phyloP scores from a whole-genome alignment of 2,113 vertebrate species.

The Coptodon rendalli region DNA sequence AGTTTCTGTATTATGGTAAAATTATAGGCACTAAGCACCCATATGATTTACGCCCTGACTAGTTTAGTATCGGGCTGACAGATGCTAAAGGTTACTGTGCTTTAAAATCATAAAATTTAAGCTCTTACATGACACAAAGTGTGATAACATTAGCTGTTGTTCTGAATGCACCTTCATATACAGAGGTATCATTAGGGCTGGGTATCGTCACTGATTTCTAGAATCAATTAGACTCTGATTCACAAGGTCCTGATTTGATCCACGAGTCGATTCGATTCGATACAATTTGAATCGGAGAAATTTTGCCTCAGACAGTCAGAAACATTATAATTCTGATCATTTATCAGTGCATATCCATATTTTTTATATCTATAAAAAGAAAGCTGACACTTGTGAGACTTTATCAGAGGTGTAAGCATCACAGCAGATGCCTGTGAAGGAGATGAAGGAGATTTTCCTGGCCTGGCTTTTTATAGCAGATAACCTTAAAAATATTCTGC shows the following conservation, averaged over 20 bases:
- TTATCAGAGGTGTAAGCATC: neutral
- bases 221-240: neutral
- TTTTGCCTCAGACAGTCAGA: neutral
- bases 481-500: neutral
- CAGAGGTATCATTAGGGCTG: neutral
- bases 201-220: fast-evolving
- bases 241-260: neutral
- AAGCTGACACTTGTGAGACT: neutral
- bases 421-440: neutral
- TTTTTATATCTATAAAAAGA: neutral
- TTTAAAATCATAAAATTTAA: neutral
- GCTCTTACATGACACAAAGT: neutral
- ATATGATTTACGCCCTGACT: fast-evolving
- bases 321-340: neutral
- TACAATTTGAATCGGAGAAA: fast-evolving
- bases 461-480: neutral
- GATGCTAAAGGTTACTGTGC: neutral
- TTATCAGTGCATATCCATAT: neutral
- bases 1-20: neutral
- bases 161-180: neutral
- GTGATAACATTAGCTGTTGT: fast-evolving
- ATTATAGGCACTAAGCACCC: neutral
- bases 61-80: fast-evolving
- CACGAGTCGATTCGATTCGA: fast-evolving
- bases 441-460: neutral